Base-by-base conservation (phyloP, 1,140 invertebrate genomes). In the Tribolium madens region DNA sequence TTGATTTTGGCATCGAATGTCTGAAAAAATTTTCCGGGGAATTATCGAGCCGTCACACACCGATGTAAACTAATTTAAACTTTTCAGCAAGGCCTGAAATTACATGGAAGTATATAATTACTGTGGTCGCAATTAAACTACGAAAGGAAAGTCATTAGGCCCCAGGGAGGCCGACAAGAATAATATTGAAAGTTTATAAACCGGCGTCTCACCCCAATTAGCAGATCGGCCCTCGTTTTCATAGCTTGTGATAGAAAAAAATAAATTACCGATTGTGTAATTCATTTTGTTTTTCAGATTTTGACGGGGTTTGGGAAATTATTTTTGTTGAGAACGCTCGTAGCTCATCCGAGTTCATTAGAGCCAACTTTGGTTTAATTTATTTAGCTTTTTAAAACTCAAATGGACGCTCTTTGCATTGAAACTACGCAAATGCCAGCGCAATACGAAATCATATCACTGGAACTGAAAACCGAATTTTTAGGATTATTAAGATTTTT, bases 91-190 rank as follows among this genome's bases (percentile, higher is more conserved):
- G 79, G 74, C 74, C n/a, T 53, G 76, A 78, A 80, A 83, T 83
- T 83, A 81, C 76, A 83, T 80, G 79, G 79, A 80, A 82, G 82
- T 79, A 81, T 79, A 83, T 83, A 83, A 83, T 83, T 83, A 83
- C 76, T 77, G 75, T 75, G 75, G 79, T 80, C 73, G 79, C 77
- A 77, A 81, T 79, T 79, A 79, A 79, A 77, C 48, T 68, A 47
- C 47, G 69, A 81, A 81, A 79, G 78, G 78, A 81, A 78, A 79
- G 73, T 76, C 76, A 81, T 81, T 80, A 80, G 75, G 64, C 76
- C 18, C 60, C 31, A 46, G 74, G 42, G 76, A 68, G 57, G 64
- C 26, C 33, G n/a, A 60, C 57, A 79, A 79, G 75, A 79, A 79
- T 79, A 79, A 79, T 76, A 79, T 76, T 79, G 77, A 72, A 76